A percentile compares a stretch with the other conserved stretches of the same genome.
These are phyloP conservation scores for Myotis pilosus DNA, from an alignment of 2,797 vertebrate species.

Conservation along the genomic window DNA sequence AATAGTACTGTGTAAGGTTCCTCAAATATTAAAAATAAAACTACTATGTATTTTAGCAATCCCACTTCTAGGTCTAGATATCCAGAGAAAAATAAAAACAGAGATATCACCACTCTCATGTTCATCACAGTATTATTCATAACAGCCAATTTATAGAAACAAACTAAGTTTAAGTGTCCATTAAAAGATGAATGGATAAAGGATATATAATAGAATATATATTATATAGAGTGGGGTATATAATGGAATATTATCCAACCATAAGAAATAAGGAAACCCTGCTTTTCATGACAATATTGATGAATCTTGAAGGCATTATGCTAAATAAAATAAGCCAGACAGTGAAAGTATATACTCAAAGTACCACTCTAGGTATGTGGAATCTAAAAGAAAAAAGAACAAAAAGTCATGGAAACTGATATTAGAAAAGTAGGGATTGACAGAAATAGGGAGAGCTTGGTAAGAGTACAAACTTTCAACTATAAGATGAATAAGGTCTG, in stretches of 20 bases:
- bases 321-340: background rate
- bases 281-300: background rate
- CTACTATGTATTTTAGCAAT: background rate
- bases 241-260: background rate
- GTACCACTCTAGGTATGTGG: background rate
- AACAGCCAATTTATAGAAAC: background rate
- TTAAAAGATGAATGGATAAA: background rate
- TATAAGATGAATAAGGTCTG: background rate
- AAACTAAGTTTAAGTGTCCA: no score
- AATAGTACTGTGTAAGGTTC: background rate
- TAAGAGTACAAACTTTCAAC: background rate
- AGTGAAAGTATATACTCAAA: background rate
- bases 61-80: background rate
- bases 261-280: background rate
- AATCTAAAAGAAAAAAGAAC: background rate
- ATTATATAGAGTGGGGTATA: background rate
- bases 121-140: background rate
- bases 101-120: background rate
- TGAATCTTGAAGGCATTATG: background rate
- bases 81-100: background rate
- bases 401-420: background rate
- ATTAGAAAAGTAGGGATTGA: background rate
- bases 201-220: background rate
- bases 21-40: background rate
- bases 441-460: background rate